phyloP scores from a whole-genome alignment of 1,140 invertebrate species.

The Phymastichus coffea region DNA sequence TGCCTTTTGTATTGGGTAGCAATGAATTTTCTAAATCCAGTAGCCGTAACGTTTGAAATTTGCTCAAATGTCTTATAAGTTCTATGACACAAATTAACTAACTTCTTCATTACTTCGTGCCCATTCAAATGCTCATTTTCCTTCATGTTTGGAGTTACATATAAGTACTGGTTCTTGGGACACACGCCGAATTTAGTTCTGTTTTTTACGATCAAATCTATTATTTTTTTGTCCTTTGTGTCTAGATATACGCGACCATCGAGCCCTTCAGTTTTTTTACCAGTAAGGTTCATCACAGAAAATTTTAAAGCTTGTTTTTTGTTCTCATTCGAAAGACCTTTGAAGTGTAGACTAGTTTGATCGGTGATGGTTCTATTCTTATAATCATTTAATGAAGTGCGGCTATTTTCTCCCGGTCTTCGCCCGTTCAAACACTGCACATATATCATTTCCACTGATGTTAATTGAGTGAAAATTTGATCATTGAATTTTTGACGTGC shows the following conservation, averaged over 20 bases:
- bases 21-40: not conserved
- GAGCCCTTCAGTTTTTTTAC: not conserved
- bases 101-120: not conserved
- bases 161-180: not conserved
- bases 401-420: not conserved
- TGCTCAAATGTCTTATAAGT: not conserved
- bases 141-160: not conserved
- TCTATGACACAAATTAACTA: not conserved
- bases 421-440: not conserved
- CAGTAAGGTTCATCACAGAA: not conserved
- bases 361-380: not conserved
- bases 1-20: not conserved
- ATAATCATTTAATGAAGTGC: not conserved
- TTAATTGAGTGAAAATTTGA: not conserved
- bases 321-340: not conserved
- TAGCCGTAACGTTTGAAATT: not conserved
- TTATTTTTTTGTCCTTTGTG: not conserved
- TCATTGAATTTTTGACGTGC: not conserved
- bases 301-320: not conserved
- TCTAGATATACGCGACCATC: not conserved
- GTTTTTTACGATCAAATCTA: not conserved
- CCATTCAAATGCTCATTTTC: not conserved
- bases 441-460: not conserved
- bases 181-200: not conserved
- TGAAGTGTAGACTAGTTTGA: not conserved